Percentiles rank a stretch among this genome's conserved stretches.
Evolutionary conservation across 2,888 invertebrate genomes (phyloP).

Genomic region (Erannis defoliaria): DNA sequence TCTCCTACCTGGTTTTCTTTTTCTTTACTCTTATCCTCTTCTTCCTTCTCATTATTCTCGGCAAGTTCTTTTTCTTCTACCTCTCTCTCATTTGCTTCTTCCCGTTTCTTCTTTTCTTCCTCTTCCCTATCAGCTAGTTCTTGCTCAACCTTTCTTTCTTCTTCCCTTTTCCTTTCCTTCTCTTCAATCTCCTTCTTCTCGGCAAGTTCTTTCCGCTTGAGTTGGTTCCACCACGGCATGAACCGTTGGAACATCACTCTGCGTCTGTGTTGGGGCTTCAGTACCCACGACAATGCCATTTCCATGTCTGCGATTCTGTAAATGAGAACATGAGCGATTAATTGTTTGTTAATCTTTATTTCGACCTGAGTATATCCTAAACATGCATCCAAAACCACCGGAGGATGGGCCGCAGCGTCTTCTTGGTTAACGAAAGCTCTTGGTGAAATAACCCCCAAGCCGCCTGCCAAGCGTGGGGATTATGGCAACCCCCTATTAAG

Average conservation of each 20-base stretch:
- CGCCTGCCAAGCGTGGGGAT: too few relatives aligned
- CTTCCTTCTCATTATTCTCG: neutral
- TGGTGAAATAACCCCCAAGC: too few relatives aligned
- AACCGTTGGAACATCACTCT: slow-evolving; percentile 82
- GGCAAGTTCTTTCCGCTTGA: slow-evolving; percentile 69
- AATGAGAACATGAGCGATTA: too few relatives aligned
- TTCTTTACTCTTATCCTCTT: neutral
- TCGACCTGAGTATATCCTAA: too few relatives aligned
- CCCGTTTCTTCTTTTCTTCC: slow-evolving; percentile 42
- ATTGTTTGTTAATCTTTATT: too few relatives aligned
- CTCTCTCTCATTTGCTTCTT: neutral
- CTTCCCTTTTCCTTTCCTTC: slow-evolving; percentile 43
- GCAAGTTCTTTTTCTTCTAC: neutral
- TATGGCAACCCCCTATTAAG: too few relatives aligned
- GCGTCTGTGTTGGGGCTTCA: slow-evolving; percentile 81
- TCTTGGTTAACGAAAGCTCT: too few relatives aligned
- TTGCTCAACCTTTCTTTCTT: slow-evolving; percentile 29
- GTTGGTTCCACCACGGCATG: slow-evolving; percentile 82
- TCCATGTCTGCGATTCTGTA: slow-evolving; percentile 82
- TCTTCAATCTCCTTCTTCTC: slow-evolving; percentile 65
- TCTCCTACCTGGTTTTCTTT: too few relatives aligned
- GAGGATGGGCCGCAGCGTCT: too few relatives aligned
- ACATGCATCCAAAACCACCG: too few relatives aligned
- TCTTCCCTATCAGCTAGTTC: slow-evolving; percentile 63
- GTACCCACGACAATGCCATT: slow-evolving; percentile 80